Evolutionary conservation across 2,888 invertebrate species (phyloP).

Genomic region (Phyllotreta cruciferae): DNA sequence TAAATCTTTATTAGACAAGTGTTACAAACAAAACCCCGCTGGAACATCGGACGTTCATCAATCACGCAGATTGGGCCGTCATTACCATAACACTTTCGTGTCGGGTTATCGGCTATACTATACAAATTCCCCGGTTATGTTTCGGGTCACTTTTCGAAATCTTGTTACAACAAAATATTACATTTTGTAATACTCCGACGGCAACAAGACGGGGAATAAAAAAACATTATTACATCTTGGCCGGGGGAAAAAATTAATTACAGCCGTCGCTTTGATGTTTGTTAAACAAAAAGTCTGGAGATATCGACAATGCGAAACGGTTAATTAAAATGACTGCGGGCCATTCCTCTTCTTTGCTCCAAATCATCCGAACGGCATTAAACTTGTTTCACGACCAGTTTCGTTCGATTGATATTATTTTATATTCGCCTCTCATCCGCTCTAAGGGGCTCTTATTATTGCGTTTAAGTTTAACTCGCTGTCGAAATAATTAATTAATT

Average conservation of each 20-base stretch:
- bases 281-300: slow-evolving; percentile 11
- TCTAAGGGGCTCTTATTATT: no score
- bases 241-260: slow-evolving; percentile 13
- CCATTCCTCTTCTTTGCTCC: slow-evolving; percentile 3
- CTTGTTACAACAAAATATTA: no score
- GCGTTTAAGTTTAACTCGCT: no score
- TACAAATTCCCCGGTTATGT: no score
- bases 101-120: slow-evolving; percentile 28
- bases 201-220: not conserved
- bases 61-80: slow-evolving; percentile 60
- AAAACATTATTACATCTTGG: slow-evolving; percentile 7
- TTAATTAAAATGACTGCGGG: slow-evolving; percentile 16
- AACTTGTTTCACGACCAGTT: slow-evolving; percentile 11
- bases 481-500: no score
- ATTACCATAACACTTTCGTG: slow-evolving; percentile 52
- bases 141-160: slow-evolving; percentile 24
- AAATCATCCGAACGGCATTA: slow-evolving; percentile 17
- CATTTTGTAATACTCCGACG: no score
- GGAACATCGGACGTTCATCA: slow-evolving; percentile 59
- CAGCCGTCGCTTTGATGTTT: slow-evolving; percentile 18
- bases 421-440: not conserved
- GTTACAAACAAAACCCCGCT: slow-evolving; percentile 57
- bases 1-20: slow-evolving; percentile 58
- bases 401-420: slow-evolving; percentile 11
- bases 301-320: slow-evolving; percentile 20